phyloP scores from a whole-genome alignment of 1,140 invertebrate species.

The Asobara japonica region DNA sequence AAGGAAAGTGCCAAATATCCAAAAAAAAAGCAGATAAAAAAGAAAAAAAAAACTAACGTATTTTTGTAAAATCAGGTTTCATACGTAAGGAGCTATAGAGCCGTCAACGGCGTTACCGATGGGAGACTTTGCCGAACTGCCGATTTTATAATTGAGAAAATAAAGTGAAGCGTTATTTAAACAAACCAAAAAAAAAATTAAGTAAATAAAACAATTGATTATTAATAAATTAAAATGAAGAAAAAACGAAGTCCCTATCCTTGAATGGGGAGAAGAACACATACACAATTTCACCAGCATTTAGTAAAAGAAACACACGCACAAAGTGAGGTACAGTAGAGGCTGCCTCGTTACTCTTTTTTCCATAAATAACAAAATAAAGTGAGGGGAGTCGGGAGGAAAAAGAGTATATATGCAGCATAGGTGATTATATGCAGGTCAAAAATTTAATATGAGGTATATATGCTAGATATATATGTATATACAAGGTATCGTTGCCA shows the following conservation, averaged over 20 bases:
- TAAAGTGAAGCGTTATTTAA: slow-evolving; percentile 22
- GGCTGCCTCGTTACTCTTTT: slow-evolving; percentile 19
- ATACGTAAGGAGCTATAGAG: slow-evolving; percentile 56
- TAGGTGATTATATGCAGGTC: too few relatives aligned
- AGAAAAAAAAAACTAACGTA: slow-evolving; percentile 60
- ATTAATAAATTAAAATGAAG: slow-evolving; percentile 25
- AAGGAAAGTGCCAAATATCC: slow-evolving; percentile 66
- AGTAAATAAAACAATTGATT: slow-evolving; percentile 20
- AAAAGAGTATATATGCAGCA: too few relatives aligned
- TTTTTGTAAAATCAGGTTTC: slow-evolving; percentile 68
- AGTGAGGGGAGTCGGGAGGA: background rate
- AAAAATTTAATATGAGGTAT: too few relatives aligned
- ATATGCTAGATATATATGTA: too few relatives aligned
- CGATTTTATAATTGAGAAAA: slow-evolving; percentile 58
- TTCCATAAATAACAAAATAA: slow-evolving; percentile 13
- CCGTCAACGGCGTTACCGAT: slow-evolving; percentile 16
- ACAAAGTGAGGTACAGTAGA: slow-evolving; percentile 13
- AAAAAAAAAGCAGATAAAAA: slow-evolving; percentile 32
- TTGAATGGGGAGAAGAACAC: background rate
- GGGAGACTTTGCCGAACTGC: slow-evolving; percentile 55
- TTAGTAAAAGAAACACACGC: slow-evolving; percentile 31
- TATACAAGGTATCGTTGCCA: too few relatives aligned
- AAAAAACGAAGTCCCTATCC: slow-evolving; percentile 12
- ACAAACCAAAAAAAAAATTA: slow-evolving; percentile 20
- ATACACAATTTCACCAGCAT: slow-evolving; percentile 21